Conservation (phyloP, 1,140 invertebrate genomes). For the Drosophila pectinifera region DNA sequence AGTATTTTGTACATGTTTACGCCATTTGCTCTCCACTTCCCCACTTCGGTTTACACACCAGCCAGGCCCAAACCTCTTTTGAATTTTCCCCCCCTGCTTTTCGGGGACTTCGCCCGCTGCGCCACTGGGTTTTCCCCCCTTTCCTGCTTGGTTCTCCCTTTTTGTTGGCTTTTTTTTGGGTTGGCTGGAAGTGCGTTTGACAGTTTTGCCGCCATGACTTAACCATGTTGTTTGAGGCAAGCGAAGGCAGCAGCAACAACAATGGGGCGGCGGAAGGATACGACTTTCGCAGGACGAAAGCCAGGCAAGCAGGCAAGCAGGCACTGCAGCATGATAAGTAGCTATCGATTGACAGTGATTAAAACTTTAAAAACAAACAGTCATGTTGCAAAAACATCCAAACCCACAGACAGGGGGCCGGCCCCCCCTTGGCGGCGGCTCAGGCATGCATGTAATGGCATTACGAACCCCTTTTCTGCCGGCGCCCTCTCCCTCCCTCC, state of each 20-base stretch:
- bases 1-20: slow-evolving; percentile 82
- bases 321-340: slow-evolving; percentile 79
- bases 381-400: slow-evolving; percentile 74
- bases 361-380: slow-evolving; percentile 83
- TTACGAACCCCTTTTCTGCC: slow-evolving; percentile 41
- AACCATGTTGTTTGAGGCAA: slow-evolving; percentile 57
- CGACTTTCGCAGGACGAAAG: slow-evolving; percentile 16
- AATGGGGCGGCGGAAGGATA: slow-evolving; percentile 42
- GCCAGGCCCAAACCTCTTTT: slow-evolving; percentile 5
- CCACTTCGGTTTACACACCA: slow-evolving; percentile 5
- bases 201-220: slow-evolving; percentile 75
- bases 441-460: slow-evolving; percentile 78
- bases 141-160: not conserved
- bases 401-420: too few relatives aligned
- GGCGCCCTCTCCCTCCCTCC: not conserved
- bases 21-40: slow-evolving; percentile 60
- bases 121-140: not conserved
- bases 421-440: slow-evolving; percentile 1
- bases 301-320: slow-evolving; percentile 4
- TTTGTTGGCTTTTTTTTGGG: not conserved
- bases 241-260: slow-evolving; percentile 24
- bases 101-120: slow-evolving; percentile 3
- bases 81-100: slow-evolving; percentile 6
- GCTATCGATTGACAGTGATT: slow-evolving; percentile 83
- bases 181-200: slow-evolving; percentile 59